Evolutionary conservation across 2,113 vertebrate genomes (phyloP), one percentile per base, ranked within the genome.

Genomic region (Aramus guarauna): DNA sequence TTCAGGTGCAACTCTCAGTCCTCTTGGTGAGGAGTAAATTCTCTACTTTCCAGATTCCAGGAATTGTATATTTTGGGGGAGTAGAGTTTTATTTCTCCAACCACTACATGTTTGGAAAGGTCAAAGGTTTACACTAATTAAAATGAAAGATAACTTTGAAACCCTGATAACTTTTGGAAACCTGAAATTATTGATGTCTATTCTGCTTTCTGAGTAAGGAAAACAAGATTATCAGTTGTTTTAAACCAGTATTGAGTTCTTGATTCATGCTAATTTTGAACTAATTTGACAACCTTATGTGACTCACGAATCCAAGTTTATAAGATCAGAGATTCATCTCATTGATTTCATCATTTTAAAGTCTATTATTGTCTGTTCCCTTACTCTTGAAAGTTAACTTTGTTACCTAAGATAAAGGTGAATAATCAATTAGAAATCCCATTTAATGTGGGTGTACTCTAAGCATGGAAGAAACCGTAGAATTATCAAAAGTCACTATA

Each of bases 401-500:
- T 52, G 11, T 92, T 85, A 94, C 91, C 94, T 92, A 41, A 95
- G 43, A 83, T 76, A 91, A 92, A 96, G 62, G 73, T 93, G 90
- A 97, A 92, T 53, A 85, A 96, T 90, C 78, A 72, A 71, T 93
- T 85, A 82, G 66, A 93, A 97, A 97, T 94, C 66, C 52, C 62
- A 88, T 83, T 88, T 92, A 83, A 20, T 43, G 36, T 74, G 29
- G 30, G 34, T 92, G 27, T 50, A 78, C 7, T 55, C 21, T 75
- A 90, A 92, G 15, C 50, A 30, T 48, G 27, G 58, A 94, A 93
- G 53, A 77, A 93, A 89, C 94, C 75, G 55, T 23, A 67, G 60
- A 96, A 93, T 94, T 96, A 92, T 91, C 88, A 92, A 88, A 95
- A 96, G 74, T 85, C 53, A 76, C 77, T 94, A 78, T 78, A 87